Percentiles rank a stretch among this genome's conserved stretches.
These are phyloP conservation scores for Campoletis sonorensis DNA, from an alignment of 1,140 invertebrate species.

Conservation along the genomic window DNA sequence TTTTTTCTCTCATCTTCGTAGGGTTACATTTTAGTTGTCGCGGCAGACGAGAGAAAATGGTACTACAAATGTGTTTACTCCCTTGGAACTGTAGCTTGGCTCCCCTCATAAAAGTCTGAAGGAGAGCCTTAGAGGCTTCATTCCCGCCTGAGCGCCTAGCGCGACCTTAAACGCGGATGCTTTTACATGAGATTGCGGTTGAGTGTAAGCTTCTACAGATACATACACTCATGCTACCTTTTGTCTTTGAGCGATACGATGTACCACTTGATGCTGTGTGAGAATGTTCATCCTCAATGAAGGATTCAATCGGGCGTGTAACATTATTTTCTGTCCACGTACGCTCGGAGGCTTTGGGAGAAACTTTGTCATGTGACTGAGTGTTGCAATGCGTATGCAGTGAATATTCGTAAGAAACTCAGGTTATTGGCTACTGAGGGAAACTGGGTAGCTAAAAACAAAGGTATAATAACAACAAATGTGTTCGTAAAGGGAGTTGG, in stretches of 20 bases:
- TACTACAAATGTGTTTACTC: neutral
- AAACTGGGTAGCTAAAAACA: too few species aligned
- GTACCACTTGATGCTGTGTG: neutral
- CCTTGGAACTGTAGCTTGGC: neutral
- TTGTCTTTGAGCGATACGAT: neutral
- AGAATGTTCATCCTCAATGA: neutral
- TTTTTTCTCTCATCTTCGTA: neutral
- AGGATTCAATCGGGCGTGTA: conserved; percentile 39
- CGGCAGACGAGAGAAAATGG: neutral
- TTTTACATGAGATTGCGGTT: neutral
- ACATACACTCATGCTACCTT: neutral
- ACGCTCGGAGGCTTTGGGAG: neutral
- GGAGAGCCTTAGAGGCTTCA: neutral
- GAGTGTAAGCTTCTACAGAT: too few species aligned
- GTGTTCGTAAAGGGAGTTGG: too few species aligned
- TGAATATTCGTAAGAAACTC: neutral
- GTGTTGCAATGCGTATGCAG: neutral
- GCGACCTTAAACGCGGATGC: neutral
- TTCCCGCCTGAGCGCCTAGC: neutral
- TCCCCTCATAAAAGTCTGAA: neutral
- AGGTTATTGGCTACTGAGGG: too few species aligned
- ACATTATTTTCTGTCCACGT: conserved; percentile 31
- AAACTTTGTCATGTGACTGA: neutral
- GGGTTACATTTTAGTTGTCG: neutral
- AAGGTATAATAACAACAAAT: too few species aligned